Conservation (phyloP, 2,888 invertebrate genomes). For the Trimorus sp. region DNA sequence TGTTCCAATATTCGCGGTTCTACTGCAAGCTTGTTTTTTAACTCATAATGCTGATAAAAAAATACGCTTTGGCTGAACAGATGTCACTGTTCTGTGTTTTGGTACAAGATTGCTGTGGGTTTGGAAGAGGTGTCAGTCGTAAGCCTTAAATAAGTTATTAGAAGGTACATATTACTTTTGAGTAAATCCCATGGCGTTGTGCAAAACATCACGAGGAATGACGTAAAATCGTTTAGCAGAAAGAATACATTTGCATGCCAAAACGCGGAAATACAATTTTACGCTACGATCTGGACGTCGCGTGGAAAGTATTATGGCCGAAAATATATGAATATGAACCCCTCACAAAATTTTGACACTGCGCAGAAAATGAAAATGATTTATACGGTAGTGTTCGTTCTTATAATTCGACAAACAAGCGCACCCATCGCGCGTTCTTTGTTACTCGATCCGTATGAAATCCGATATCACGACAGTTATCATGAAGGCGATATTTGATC, state of each 20-base stretch:
- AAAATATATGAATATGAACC: slow-evolving; percentile 1
- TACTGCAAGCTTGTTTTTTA: no score
- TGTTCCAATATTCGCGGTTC: no score
- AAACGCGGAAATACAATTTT: slow-evolving; percentile 8
- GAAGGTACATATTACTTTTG: no score
- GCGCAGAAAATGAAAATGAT: slow-evolving; percentile 1
- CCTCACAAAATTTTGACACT: not conserved
- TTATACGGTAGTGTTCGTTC: not conserved
- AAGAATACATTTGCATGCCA: slow-evolving; percentile 8
- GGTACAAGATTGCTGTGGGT: no score
- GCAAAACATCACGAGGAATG: not conserved
- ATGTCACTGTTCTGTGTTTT: no score
- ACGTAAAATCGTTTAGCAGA: slow-evolving; percentile 15
- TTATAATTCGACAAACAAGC: slow-evolving; percentile 5
- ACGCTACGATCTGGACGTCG: slow-evolving; percentile 9
- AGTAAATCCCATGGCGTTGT: not conserved
- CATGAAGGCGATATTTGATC: not conserved
- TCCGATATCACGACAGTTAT: not conserved
- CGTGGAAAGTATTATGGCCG: not conserved
- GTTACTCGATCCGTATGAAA: not conserved
- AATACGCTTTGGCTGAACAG: no score
- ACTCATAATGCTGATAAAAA: no score
- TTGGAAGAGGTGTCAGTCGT: no score
- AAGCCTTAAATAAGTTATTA: no score
- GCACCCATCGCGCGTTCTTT: not conserved